phyloP scores from a whole-genome alignment of 2,888 invertebrate species.

The Amaurobius ferox region DNA sequence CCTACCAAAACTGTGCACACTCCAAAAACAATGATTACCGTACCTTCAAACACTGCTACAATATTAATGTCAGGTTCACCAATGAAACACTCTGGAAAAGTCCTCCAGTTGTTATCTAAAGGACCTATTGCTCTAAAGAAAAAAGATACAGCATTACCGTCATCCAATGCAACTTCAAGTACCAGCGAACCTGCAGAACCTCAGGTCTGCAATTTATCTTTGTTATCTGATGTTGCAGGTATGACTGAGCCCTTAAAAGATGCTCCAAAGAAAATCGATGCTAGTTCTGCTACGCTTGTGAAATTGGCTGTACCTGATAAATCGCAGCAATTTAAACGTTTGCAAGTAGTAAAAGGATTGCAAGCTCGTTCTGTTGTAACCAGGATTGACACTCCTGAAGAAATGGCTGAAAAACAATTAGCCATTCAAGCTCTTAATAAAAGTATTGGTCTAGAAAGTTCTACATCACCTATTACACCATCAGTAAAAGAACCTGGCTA shows the following conservation, averaged over 20 bases:
- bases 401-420: conserved; percentile 57
- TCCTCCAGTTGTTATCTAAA: conserved; percentile 46
- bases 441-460: conserved; percentile 20
- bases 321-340: conserved; percentile 2
- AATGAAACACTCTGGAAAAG: conserved; percentile 36
- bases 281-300: conserved; percentile 35
- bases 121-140: background rate
- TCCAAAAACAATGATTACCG: conserved; percentile 48
- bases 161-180: background rate
- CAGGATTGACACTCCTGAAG: conserved; percentile 53
- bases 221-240: conserved; percentile 43
- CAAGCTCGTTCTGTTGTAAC: conserved; percentile 12
- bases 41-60: conserved; percentile 39
- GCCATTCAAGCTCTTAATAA: conserved; percentile 57
- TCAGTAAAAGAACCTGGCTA: conserved; percentile 48
- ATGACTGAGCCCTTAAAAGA: conserved; percentile 27
- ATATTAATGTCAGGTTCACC: conserved; percentile 43
- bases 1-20: conserved; percentile 16
- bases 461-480: conserved; percentile 7
- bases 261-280: background rate
- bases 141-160: background rate
- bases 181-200: conserved; percentile 2
- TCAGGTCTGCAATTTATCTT: conserved; percentile 34
- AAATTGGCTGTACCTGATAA: conserved; percentile 23
- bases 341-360: conserved; percentile 42